Evolutionary conservation across 1,140 invertebrate genomes (phyloP).

Genomic region (Drosophila ohnishii): DNA sequence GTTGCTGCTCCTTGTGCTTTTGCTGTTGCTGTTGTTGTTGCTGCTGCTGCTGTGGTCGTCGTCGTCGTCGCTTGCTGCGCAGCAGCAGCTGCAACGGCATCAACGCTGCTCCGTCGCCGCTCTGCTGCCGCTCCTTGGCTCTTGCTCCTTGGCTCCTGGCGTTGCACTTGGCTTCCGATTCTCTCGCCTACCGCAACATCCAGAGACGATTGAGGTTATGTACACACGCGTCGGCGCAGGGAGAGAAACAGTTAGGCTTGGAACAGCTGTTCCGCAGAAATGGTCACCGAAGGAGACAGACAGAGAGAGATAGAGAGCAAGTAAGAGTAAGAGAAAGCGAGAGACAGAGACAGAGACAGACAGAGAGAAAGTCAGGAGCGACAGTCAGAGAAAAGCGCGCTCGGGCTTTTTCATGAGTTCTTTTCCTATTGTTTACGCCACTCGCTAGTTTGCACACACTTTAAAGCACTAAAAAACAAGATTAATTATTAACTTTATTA

Average conservation of each 20-base stretch:
- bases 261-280: constrained; percentile 32
- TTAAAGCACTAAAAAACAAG: constrained; percentile 33
- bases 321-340: not conserved
- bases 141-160: constrained; percentile 20
- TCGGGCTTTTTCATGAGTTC: constrained; percentile 39
- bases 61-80: constrained; percentile 63
- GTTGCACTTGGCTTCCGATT: constrained; percentile 55
- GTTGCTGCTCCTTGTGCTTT: constrained; percentile 21
- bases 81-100: constrained; percentile 80
- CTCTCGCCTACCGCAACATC: constrained; percentile 72
- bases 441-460: constrained; percentile 15
- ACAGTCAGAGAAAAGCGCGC: constrained; percentile 42
- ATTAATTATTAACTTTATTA: not conserved
- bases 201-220: constrained; percentile 71
- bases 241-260: constrained; percentile 21
- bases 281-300: constrained; percentile 17
- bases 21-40: constrained; percentile 21
- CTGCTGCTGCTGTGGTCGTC: constrained; percentile 27
- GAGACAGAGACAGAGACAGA: constrained; percentile 38
- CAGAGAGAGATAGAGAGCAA: not conserved
- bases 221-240: constrained; percentile 71
- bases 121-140: constrained; percentile 33
- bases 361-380: constrained; percentile 31
- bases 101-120: constrained; percentile 47
- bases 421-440: constrained; percentile 37